phyloP scores from a whole-genome alignment of 1,140 invertebrate species.

The Diorhabda carinulata region DNA sequence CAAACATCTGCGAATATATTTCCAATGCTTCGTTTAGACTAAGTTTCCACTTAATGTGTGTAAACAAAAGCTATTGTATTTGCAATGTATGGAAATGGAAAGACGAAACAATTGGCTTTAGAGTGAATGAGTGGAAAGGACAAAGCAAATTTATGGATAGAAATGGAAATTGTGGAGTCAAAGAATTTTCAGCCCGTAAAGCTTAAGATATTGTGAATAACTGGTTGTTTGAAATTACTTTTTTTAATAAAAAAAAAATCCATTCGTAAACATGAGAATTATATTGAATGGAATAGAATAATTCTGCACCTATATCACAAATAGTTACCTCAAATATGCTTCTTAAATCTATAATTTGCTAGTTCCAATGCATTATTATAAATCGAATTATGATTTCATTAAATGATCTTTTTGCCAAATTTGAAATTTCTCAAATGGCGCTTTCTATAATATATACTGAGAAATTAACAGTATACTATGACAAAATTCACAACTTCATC shows the following conservation, averaged over 20 bases:
- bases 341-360: too few species aligned
- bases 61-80: slow-evolving; percentile 5
- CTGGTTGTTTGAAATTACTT: too few species aligned
- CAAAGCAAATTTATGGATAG: slow-evolving; percentile 1
- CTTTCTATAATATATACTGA: not conserved
- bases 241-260: too few species aligned
- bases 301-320: too few species aligned
- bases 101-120: slow-evolving; percentile 3
- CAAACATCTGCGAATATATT: slow-evolving; percentile 2
- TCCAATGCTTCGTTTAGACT: not conserved
- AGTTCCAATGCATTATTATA: too few species aligned
- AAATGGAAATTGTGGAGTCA: not conserved
- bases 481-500: not conserved
- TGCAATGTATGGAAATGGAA: not conserved
- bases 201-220: not conserved
- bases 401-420: too few species aligned
- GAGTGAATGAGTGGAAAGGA: slow-evolving; percentile 1
- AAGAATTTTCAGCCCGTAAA: not conserved
- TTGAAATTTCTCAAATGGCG: too few species aligned
- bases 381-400: too few species aligned
- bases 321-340: too few species aligned
- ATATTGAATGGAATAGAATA: too few species aligned
- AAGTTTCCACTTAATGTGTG: not conserved
- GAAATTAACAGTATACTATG: not conserved
- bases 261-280: too few species aligned